Evolutionary conservation across 2,888 invertebrate genomes (phyloP).

Genomic region (Oligia strigilis): DNA sequence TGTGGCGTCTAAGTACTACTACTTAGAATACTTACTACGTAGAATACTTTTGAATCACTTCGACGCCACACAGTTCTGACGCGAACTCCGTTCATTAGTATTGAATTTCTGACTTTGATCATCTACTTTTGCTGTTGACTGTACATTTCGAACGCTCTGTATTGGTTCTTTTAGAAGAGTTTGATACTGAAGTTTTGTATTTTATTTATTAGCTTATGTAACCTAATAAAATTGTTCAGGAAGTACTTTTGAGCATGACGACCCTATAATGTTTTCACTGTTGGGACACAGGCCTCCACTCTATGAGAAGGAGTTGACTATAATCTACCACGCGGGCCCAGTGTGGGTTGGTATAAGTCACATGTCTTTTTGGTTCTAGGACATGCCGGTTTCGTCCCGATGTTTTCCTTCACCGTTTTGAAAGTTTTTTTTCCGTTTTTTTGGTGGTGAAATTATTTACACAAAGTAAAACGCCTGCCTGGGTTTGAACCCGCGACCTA

Average conservation of each 20-base stretch:
- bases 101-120: no score
- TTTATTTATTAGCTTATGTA: neutral
- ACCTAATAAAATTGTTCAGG: no score
- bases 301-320: neutral
- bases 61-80: no score
- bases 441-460: neutral
- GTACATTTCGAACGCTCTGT: conserved; percentile 1
- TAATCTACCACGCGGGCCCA: neutral
- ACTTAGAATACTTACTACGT: no score
- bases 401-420: neutral
- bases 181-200: neutral
- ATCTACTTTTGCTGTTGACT: no score
- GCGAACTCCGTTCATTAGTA: no score
- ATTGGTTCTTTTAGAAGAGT: neutral
- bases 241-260: neutral
- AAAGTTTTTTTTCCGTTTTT: no score
- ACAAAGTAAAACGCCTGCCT: neutral
- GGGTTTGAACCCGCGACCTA: neutral
- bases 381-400: neutral
- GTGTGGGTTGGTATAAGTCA: neutral
- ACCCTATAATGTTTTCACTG: neutral
- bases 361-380: neutral
- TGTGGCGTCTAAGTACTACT: no score
- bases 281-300: neutral
- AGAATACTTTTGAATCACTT: no score